phyloP scores from a whole-genome alignment of 2,113 vertebrate species.

The Narcine bancroftii region DNA sequence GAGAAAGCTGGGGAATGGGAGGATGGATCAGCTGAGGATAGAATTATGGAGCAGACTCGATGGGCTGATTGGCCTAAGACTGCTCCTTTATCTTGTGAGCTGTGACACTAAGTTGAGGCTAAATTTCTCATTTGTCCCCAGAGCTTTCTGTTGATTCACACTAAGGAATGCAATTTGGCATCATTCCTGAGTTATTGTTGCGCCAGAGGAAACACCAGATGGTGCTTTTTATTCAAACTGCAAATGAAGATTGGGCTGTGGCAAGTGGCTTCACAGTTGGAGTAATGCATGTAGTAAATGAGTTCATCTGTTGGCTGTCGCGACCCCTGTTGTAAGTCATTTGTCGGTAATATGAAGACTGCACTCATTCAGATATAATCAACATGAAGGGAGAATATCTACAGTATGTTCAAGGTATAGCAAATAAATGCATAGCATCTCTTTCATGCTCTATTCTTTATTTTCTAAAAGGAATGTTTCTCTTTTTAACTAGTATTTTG shows the following conservation, averaged over 20 bases:
- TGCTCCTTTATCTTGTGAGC: too few species aligned
- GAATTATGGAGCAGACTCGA: too few species aligned
- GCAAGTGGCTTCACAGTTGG: neutral
- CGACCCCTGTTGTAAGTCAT: neutral
- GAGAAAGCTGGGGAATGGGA: too few species aligned
- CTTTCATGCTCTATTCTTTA: neutral
- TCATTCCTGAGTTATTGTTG: neutral
- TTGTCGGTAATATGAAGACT: neutral
- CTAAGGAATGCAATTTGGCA: neutral
- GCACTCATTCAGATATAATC: neutral
- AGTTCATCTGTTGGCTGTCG: neutral
- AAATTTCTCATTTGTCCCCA: neutral
- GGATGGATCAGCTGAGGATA: too few species aligned
- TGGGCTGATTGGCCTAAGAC: too few species aligned
- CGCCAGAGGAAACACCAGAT: neutral
- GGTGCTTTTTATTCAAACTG: conserved; percentile 6
- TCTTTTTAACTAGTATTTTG: neutral
- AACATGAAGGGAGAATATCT: neutral
- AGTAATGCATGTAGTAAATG: neutral
- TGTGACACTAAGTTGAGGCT: neutral
- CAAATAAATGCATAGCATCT: neutral
- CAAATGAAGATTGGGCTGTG: neutral
- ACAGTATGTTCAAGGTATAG: neutral
- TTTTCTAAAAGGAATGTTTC: too few species aligned
- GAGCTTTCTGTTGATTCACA: neutral